These are phyloP conservation scores for Manacus vitellinus DNA, from an alignment of 2,113 vertebrate species.

Conservation along the genomic window DNA sequence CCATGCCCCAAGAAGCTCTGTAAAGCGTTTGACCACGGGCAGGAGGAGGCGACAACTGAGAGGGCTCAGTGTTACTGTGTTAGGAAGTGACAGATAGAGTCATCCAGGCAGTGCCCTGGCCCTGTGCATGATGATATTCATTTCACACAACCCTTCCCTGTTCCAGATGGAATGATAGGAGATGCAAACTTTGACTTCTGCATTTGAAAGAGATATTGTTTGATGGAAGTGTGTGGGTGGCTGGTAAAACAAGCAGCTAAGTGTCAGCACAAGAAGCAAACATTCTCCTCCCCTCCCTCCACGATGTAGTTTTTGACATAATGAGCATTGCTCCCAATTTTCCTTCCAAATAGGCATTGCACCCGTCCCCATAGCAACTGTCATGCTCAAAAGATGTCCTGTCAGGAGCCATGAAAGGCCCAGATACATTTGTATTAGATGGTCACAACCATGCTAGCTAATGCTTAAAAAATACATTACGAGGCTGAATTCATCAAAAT, in stretches of 20 bases:
- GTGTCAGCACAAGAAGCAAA: constrained; percentile 73
- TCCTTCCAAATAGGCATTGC: constrained; percentile 74
- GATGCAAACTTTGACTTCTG: constrained; percentile 77
- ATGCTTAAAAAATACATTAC: constrained; percentile 52
- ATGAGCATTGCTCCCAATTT: constrained; percentile 73
- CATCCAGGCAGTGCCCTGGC: not conserved
- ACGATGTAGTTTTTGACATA: constrained; percentile 71
- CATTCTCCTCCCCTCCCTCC: constrained; percentile 59
- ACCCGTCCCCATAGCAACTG: constrained; percentile 76
- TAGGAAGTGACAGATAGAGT: constrained; percentile 13
- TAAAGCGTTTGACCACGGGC: accelerated
- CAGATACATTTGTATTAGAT: constrained; percentile 70
- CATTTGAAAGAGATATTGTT: constrained; percentile 78
- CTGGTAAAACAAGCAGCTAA: constrained; percentile 72
- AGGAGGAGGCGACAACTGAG: not conserved
- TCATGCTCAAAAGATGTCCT: constrained; percentile 74
- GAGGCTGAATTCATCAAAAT: constrained; percentile 48
- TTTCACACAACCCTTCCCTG: constrained; percentile 31
- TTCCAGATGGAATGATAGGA: constrained; percentile 71
- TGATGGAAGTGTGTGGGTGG: constrained; percentile 75
- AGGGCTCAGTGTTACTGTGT: not conserved
- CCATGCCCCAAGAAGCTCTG: not conserved
- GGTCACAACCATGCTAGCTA: constrained; percentile 30
- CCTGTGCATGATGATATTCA: constrained; percentile 27
- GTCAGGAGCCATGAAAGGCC: constrained; percentile 73